A percentile compares a stretch with the other conserved stretches of the same genome.
Evolutionary conservation across 2,113 vertebrate genomes (phyloP).

Genomic region (Australoheros scitulus): DNA sequence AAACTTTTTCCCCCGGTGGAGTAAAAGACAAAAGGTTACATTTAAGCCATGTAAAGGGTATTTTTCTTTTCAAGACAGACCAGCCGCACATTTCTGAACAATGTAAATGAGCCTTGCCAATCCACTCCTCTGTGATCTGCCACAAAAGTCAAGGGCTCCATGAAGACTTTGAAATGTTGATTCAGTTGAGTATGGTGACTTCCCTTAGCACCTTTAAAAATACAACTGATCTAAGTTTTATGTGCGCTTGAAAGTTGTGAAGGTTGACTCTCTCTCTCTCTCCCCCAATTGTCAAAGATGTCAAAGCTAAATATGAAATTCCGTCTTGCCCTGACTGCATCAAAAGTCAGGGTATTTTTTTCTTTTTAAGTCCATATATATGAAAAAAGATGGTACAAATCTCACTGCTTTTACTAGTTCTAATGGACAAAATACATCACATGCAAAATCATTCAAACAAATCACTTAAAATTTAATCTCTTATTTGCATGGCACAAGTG

Average conservation of each 20-base stretch:
- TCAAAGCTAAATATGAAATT: constrained; percentile 81
- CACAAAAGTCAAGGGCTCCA: constrained; percentile 78
- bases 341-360: constrained; percentile 64
- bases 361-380: constrained; percentile 54
- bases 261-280: constrained; percentile 72
- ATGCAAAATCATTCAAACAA: constrained; percentile 14
- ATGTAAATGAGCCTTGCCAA: constrained; percentile 85
- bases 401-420: constrained; percentile 14
- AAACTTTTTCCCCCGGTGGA: not conserved
- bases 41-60: constrained; percentile 63
- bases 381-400: constrained; percentile 49
- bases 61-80: constrained; percentile 65
- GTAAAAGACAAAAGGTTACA: constrained; percentile 75
- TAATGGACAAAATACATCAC: constrained; percentile 1
- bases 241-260: constrained; percentile 83
- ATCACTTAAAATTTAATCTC: constrained; percentile 12
- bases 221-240: constrained; percentile 85
- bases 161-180: constrained; percentile 88
- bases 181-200: constrained; percentile 77
- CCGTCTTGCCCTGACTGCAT: constrained; percentile 69
- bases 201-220: constrained; percentile 81
- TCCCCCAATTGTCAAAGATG: constrained; percentile 80
- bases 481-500: not conserved
- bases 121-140: constrained; percentile 80
- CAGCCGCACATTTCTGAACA: constrained; percentile 76